phyloP scores from a whole-genome alignment of 2,888 invertebrate species.

The Julus scandinavius region DNA sequence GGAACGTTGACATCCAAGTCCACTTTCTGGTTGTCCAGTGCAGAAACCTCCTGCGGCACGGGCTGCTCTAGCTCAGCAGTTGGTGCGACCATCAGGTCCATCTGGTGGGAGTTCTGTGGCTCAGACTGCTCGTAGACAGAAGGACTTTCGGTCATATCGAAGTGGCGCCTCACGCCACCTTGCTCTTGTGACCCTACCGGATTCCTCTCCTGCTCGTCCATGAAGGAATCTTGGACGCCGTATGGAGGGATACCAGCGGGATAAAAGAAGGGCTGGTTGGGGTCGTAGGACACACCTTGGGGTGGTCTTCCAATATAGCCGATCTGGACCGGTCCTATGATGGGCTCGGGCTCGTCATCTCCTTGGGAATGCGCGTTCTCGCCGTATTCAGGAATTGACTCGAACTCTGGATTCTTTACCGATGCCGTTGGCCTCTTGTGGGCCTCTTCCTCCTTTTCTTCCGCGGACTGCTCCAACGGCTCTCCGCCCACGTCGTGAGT shows the following conservation, averaged over 20 bases:
- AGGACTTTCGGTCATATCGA: not conserved
- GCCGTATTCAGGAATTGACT: not conserved
- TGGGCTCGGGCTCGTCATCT: not conserved
- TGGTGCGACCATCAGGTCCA: not conserved
- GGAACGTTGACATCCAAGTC: not conserved
- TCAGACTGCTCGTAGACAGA: not conserved
- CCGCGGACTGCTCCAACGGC: not conserved
- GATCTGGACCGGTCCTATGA: slow-evolving; percentile 47
- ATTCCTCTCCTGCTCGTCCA: not conserved
- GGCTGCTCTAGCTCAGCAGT: slow-evolving; percentile 39
- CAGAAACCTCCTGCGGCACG: slow-evolving; percentile 33
- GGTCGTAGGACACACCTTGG: not conserved
- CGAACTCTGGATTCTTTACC: not conserved
- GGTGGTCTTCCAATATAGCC: slow-evolving; percentile 51
- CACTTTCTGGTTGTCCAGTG: not conserved
- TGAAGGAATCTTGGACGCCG: not conserved
- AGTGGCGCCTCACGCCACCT: not conserved
- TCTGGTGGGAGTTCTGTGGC: not conserved
- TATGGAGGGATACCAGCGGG: slow-evolving; percentile 48
- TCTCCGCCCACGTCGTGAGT: not conserved
- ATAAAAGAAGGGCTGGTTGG: slow-evolving; percentile 51
- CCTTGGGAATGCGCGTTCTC: not conserved
- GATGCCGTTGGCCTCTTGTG: not conserved
- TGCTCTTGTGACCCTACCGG: not conserved
- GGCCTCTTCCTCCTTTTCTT: not conserved